Percentiles rank a stretch among this genome's conserved stretches.
phyloP scores from a whole-genome alignment of 2,797 vertebrate genomes.

The Channa striata region DNA sequence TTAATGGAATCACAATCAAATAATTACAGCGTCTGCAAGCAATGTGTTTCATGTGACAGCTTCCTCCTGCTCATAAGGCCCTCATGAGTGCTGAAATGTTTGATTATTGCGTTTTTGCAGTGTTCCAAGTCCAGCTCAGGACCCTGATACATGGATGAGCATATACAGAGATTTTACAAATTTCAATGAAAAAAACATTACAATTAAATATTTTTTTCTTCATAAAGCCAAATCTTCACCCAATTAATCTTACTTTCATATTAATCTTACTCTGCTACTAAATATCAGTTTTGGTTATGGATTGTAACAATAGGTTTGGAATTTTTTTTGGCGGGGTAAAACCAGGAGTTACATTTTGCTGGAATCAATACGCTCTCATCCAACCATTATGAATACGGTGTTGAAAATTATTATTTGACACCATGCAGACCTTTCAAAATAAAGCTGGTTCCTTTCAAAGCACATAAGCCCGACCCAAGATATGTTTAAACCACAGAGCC shows the following conservation, averaged over 20 bases:
- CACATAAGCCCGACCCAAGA: neutral
- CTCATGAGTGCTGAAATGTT: no score
- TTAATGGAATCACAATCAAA: neutral
- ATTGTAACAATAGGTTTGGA: neutral
- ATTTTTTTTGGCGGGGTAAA: constrained; percentile 11
- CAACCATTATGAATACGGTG: neutral
- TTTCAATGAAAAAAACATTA: neutral
- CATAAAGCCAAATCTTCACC: neutral
- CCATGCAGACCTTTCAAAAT: constrained; percentile 5
- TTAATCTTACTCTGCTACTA: neutral
- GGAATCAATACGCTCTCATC: neutral
- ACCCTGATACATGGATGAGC: neutral
- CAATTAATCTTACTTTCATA: neutral
- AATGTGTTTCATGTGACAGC: neutral
- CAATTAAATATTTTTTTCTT: neutral
- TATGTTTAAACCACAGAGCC: constrained; percentile 3
- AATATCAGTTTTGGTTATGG: neutral
- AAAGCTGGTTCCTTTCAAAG: neutral
- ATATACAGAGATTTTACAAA: neutral
- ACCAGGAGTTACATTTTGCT: neutral
- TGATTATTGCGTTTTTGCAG: neutral
- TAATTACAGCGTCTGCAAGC: neutral
- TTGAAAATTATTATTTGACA: neutral
- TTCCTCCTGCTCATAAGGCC: no score
- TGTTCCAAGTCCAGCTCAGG: neutral